Base-by-base conservation (phyloP, 1,140 invertebrate species). In the Pogonognathellus flavescens region DNA sequence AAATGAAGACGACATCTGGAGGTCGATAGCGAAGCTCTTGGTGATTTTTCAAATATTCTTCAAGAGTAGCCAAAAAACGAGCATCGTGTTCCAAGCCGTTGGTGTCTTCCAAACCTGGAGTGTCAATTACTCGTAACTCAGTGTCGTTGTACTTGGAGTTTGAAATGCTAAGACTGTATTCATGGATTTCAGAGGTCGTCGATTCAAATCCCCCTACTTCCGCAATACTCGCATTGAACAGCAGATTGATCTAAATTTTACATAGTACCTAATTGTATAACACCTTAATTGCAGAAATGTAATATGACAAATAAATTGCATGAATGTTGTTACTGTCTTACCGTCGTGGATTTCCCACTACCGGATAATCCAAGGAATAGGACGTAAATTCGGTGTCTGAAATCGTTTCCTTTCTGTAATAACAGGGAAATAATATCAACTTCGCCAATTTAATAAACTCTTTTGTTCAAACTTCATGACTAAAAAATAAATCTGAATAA, bases 51-150 rank as follows among this genome's bases (percentile, higher is more conserved):
- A 85, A 25, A 31, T 80, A 85, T 22, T 76, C 72, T 41, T 85
- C 84, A 3, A 88, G 14, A 0, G 66, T 84, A n/a, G 66, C 59
- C 25, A 84, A 16, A 82, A 82, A 82, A 16, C 25, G 18, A n/a
- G 53, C 81, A n/a, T 82, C 81, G 16, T 60, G 14, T 82, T 82
- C 81, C 6, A 82, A 14, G 6, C 81, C 81, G 20, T n/a, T 10
- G 9, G 81, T 82, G 14, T 82, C 81, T 59, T 41, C 52, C 53
- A 82, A 53, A 10, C 81, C 81, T 13, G 81, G 81, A 55, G 81
- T 82, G 53, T 82, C 81, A 60, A 60, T 82, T 25, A 66, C 14
- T 31, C 22, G 6, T 14, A 66, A 14, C 14, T 66, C 62, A 22
- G 31, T 41, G 6, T 6, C 4, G 5, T 9, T 5, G 20, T 25